Evolutionary conservation across 2,888 invertebrate species (phyloP), one percentile per base, ranked within the genome.

Genomic region (Muscina levida): DNA sequence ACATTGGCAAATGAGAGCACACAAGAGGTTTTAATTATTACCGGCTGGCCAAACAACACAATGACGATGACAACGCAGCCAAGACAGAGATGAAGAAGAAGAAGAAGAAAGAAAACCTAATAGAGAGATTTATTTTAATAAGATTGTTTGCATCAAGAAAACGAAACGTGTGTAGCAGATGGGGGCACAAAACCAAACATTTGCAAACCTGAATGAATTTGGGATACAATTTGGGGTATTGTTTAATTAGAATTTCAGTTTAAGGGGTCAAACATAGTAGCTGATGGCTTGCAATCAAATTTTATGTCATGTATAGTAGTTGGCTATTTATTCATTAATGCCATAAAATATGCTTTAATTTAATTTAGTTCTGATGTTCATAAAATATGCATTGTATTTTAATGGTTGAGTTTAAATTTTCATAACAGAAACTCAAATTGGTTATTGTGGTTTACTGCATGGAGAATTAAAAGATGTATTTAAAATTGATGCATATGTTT

Each of bases 101-200:
- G n/a, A n/a, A n/a, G n/a, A n/a, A n/a, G 39, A 22, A 39, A 13
- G 22, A 62, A 42, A 37, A 39, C 13, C 13, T 62, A 62, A 62
- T 62, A 62, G 19, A 62, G 42, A 62, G 62, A 62, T 62, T 62
- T 42, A 62, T 62, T 62, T 42, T 62, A 62, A 62, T 62, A 22
- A 39, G 62, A 62, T 62, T 62, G 15, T 22, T 62, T 39, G 39
- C 31, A 24, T 46, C 24, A 5, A 31, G 53, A 42, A 68, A 19
- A 42, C 5, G 4, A 42, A 42, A 53, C 42, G 26, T 48, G 3
- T 37, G 17, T n/a, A 59, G 31, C 11, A 53, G 31, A 31, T 31
- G 11, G 11, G 8, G 10, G 17, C 24, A 53, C 24, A 24, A n/a
- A 53, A 3, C 24, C 10, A 2, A 24, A 22, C 19, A 53, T 19